Evolutionary conservation across 1,140 invertebrate genomes (phyloP), one percentile per base, ranked within the genome.

Genomic region (Hypsibius dujardini): DNA sequence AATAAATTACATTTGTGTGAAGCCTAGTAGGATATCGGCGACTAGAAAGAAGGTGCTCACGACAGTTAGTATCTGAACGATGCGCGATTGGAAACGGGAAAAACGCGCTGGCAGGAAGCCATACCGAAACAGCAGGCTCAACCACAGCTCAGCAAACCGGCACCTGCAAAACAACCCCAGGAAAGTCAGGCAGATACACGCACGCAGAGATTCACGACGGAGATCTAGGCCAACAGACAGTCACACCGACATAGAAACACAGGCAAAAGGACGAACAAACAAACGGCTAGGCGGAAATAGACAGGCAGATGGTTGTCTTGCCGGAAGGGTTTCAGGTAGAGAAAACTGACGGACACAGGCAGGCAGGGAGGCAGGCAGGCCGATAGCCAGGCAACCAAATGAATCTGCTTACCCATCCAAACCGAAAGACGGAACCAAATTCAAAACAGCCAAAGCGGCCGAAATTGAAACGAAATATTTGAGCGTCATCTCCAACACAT

Each of bases 401-500:
- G n/a, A 73, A 50, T 79, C 78, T 69, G 72, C 77, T 62, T 78
- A 82, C 1, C 93, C 93, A 83, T 97, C 94, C 73, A 95, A 86
- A 74, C 86, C 88, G 78, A 91, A 90, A 79, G 92, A 94, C 1
- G 94, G 94, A 46, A 97, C 84, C 2, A 92, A 85, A 83, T 98
- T 98, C 42, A 96, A 80, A 73, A 96, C 81, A 15, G 88, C 91
- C 74, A 96, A 81, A 2, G 92, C 93, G 75, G 88, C 85, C 46
- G 93, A 95, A 77, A 97, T 88, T 71, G 93, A 87, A 59, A 90
- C 86, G 67, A 95, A 81, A 76, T 86, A 86, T 76, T 81, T 82
- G 71, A 47, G 71, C 73, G 74, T 70, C 46, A 78, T 70, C 71
- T 77, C 62, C 12, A 67, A 7, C 7, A 67, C 42, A 15, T 45